Conservation (phyloP, 1,140 invertebrate species). For the Drosophila orosa region DNA sequence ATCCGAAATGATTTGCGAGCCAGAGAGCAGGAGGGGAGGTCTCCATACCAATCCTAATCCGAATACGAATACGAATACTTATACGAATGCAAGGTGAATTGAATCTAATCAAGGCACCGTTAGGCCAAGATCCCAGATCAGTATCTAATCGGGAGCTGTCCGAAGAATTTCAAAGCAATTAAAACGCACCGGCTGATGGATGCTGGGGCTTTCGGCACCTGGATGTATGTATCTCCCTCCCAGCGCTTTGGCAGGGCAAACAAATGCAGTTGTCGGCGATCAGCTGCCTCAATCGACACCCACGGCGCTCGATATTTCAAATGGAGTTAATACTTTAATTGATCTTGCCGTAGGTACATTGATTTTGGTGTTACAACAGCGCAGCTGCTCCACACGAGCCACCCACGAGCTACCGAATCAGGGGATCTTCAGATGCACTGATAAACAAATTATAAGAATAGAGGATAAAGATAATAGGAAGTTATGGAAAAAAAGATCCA, state of each 20-base stretch:
- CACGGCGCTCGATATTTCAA: conserved; percentile 28
- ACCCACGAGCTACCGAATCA: conserved; percentile 46
- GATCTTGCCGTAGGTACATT: conserved; percentile 62
- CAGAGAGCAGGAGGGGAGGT: conserved; percentile 1
- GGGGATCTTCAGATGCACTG: conserved; percentile 7
- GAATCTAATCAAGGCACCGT: conserved; percentile 72
- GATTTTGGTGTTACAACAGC: conserved; percentile 42
- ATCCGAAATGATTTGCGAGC: conserved; percentile 61
- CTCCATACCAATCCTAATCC: conserved; percentile 10
- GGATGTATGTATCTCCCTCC: conserved; percentile 20
- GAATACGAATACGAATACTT: background rate
- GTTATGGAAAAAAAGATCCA: background rate
- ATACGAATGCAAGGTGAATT: conserved; percentile 32
- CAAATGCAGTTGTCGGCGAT: conserved; percentile 27
- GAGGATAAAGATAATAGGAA: background rate
- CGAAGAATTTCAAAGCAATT: conserved; percentile 69
- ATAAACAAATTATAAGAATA: background rate
- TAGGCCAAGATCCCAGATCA: conserved; percentile 57
- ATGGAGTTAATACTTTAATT: conserved; percentile 72
- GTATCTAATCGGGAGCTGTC: conserved; percentile 60
- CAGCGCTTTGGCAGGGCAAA: conserved; percentile 4
- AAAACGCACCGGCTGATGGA: conserved; percentile 66
- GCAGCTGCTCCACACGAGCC: conserved; percentile 53
- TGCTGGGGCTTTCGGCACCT: conserved; percentile 50
- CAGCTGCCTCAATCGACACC: conserved; percentile 48